Conservation (phyloP, 1,140 invertebrate genomes). For the Leptinotarsa texana region DNA sequence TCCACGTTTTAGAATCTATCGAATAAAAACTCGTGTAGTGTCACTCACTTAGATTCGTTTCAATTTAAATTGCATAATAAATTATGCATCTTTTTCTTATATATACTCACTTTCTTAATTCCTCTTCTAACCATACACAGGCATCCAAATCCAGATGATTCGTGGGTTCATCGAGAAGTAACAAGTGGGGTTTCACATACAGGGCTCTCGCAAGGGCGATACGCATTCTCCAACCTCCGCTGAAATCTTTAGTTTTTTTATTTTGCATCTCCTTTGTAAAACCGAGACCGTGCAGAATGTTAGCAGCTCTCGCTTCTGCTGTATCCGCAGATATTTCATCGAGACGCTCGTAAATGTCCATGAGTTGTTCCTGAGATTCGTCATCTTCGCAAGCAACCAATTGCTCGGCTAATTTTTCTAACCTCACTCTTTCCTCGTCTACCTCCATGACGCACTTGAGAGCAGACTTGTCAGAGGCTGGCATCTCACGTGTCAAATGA, state of each 20-base stretch:
- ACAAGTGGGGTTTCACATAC: constrained; percentile 90
- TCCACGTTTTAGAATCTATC: too few species aligned
- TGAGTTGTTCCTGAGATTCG: constrained; percentile 90
- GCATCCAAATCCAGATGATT: constrained; percentile 99
- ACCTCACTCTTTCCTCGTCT: constrained; percentile 83
- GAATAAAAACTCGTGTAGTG: too few species aligned
- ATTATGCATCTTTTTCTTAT: too few species aligned
- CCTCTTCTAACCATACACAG: constrained; percentile 99
- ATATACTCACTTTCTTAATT: constrained; percentile 78
- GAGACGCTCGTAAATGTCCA: constrained; percentile 97
- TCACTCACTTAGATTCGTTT: too few species aligned
- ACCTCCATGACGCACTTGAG: constrained; percentile 98
- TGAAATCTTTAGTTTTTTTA: constrained; percentile 88
- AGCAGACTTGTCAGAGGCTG: constrained; percentile 90
- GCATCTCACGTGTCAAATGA: constrained; percentile 95
- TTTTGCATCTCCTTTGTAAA: constrained; percentile 95
- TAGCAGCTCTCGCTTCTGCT: constrained; percentile 90
- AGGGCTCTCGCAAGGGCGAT: constrained; percentile 95
- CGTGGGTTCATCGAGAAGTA: constrained; percentile 95
- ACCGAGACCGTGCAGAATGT: constrained; percentile 95
- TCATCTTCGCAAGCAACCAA: constrained; percentile 87
- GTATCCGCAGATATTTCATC: constrained; percentile 96
- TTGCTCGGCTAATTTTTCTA: constrained; percentile 79
- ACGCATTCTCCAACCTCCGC: constrained; percentile 98
- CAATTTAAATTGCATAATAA: too few species aligned